Base-by-base conservation (phyloP, 1,140 invertebrate species). In the Cydia pomonella region DNA sequence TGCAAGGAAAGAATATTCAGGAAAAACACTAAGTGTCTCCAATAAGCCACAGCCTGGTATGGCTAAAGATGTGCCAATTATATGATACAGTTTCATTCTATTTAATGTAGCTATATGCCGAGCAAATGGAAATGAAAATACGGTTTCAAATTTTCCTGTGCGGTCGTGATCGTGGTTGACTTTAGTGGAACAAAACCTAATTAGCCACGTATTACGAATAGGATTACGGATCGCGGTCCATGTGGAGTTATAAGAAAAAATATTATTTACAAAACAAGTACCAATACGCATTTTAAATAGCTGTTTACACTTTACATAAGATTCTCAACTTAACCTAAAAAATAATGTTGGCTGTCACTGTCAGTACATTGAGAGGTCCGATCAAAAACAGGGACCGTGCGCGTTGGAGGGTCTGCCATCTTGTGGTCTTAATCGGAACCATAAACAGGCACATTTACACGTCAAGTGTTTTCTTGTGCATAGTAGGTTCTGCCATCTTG, bases 1-100 rank as follows among this genome's bases (percentile, higher is more conserved):
- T 33, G 80, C 44, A 21, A 86, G 53, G 71, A 86, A 86, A 33
- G 81, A 82, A 23, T 82, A 62, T 21, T 80, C 76, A 38, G 88
- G 78, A 16, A 91, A 18, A 23, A 84, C 71, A 79, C 87, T 82
- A 1, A 84, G 71, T 53, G 86, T 75, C 85, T 91, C 89, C 79
- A 92, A 78, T 73, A 86, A 29, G 29, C 84, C 84, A 76, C 81
- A 80, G 63, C 78, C 79, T 38, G 89, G 87, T 29, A 92, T n/a
- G 44, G 82, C 78, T 73, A 87, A 41, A 47, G 85, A 79, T 27
- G 86, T 79, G n/a, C 83, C 91, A 71, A 82, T 72, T 29, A 87
- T 72, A 62, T 93, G 91, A 77, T 91, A 92, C 13, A 91, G 78
- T 84, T 93, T 93, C 38, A 92, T 78, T 75, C 88, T 87, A 75